These are phyloP conservation scores for Orthosia gracilis DNA, from an alignment of 2,888 invertebrate genomes.

Conservation along the genomic window DNA sequence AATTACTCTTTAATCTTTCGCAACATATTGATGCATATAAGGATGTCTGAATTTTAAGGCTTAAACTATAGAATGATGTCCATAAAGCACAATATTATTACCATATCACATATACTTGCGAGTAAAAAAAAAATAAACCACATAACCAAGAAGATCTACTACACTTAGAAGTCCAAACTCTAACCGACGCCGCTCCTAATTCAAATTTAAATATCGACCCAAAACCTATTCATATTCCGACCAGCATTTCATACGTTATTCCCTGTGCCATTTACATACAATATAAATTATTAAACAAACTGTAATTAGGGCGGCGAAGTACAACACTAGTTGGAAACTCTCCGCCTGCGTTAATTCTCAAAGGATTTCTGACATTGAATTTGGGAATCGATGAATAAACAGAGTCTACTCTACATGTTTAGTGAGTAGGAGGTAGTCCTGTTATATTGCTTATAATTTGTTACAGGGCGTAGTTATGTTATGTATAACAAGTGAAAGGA, in stretches of 20 bases:
- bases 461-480: too few species aligned
- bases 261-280: constrained; percentile 38
- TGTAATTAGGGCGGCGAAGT: constrained; percentile 54
- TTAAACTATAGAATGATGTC: not conserved
- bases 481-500: too few species aligned
- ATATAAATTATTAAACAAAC: constrained; percentile 49
- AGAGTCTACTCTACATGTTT: constrained; percentile 23
- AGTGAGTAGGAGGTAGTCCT: constrained; percentile 1
- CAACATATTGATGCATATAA: not conserved
- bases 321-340: constrained; percentile 41
- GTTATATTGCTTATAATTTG: not conserved
- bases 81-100: not conserved
- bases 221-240: constrained; percentile 10
- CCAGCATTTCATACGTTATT: not conserved
- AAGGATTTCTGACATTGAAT: constrained; percentile 61
- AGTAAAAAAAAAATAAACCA: not conserved
- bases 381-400: constrained; percentile 55
- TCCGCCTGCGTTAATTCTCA: constrained; percentile 48
- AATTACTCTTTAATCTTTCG: not conserved
- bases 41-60: not conserved
- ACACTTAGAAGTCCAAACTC: not conserved
- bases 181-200: not conserved
- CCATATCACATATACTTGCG: too few species aligned
- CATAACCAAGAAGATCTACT: not conserved
- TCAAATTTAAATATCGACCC: constrained; percentile 18